phyloP scores from a whole-genome alignment of 2,888 invertebrate species.

The Parasteatoda lunata region DNA sequence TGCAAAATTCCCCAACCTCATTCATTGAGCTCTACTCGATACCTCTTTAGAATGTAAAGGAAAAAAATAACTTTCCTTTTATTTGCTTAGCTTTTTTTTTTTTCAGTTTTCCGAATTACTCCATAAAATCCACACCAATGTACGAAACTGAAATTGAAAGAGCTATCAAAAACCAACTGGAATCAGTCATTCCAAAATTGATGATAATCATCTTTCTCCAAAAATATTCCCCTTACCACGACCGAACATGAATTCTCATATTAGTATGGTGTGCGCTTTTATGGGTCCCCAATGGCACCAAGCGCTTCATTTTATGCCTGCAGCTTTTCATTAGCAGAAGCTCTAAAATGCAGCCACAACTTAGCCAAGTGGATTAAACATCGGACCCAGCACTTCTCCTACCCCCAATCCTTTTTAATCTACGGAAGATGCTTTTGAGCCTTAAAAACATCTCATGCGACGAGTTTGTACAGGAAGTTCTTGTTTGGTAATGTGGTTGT shows the following conservation, averaged over 20 bases:
- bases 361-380: slow-evolving; percentile 55
- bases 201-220: slow-evolving; percentile 36
- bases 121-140: neutral
- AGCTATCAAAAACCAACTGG: slow-evolving; percentile 37
- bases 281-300: slow-evolving; percentile 37
- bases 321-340: slow-evolving; percentile 58
- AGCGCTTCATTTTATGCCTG: slow-evolving; percentile 7
- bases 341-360: slow-evolving; percentile 58
- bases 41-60: neutral
- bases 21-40: neutral
- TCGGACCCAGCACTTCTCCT: neutral
- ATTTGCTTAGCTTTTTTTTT: neutral
- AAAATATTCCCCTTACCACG: slow-evolving; percentile 2
- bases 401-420: slow-evolving; percentile 59
- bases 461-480: slow-evolving; percentile 13
- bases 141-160: slow-evolving; percentile 27
- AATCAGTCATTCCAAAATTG: slow-evolving; percentile 65
- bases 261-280: slow-evolving; percentile 18
- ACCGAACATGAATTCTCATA: slow-evolving; percentile 14
- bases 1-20: too few relatives aligned
- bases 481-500: slow-evolving; percentile 45
- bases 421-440: slow-evolving; percentile 25
- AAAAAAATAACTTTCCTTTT: slow-evolving; percentile 5
- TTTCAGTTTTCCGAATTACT: neutral
- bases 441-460: slow-evolving; percentile 46